Evolutionary conservation across 2,888 invertebrate genomes (phyloP).

Genomic region (Drosophila tanythrix): DNA sequence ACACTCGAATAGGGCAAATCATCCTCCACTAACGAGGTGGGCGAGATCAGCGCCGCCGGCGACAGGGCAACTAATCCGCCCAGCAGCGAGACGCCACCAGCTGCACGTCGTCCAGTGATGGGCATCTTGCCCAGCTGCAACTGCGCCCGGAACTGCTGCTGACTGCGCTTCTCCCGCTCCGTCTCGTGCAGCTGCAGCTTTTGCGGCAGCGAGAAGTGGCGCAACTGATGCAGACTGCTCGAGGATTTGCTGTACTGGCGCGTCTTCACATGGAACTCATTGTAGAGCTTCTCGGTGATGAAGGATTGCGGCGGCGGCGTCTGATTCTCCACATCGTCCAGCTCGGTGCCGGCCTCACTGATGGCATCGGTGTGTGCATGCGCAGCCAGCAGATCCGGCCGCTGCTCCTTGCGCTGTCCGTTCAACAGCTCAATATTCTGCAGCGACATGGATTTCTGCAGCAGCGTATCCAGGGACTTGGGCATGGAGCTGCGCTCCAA

Average conservation of each 20-base stretch:
- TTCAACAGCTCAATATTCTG: constrained; percentile 84
- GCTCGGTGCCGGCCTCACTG: constrained; percentile 82
- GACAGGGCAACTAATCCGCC: constrained; percentile 56
- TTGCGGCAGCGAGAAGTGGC: constrained; percentile 84
- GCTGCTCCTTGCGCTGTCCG: constrained; percentile 71
- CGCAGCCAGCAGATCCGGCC: constrained; percentile 81
- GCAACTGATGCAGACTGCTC: constrained; percentile 86
- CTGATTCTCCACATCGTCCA: constrained; percentile 81
- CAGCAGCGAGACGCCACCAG: constrained; percentile 77
- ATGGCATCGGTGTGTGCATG: constrained; percentile 78
- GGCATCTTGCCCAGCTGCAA: constrained; percentile 67
- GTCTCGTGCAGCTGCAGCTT: constrained; percentile 86
- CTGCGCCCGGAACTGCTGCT: constrained; percentile 80
- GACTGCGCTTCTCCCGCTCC: constrained; percentile 75
- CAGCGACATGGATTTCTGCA: constrained; percentile 84
- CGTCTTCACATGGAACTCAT: constrained; percentile 90
- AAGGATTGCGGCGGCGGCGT: constrained; percentile 87
- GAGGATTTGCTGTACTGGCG: constrained; percentile 88
- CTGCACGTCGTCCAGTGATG: constrained; percentile 81
- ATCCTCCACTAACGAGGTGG: constrained; percentile 85
- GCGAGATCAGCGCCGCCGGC: constrained; percentile 62
- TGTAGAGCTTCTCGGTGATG: constrained; percentile 89
- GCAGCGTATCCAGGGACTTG: constrained; percentile 67
- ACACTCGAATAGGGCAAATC: constrained; percentile 90
- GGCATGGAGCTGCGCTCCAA: constrained; percentile 67